Evolutionary conservation across 2,888 invertebrate species (phyloP).

Genomic region (Tethea ocularis): DNA sequence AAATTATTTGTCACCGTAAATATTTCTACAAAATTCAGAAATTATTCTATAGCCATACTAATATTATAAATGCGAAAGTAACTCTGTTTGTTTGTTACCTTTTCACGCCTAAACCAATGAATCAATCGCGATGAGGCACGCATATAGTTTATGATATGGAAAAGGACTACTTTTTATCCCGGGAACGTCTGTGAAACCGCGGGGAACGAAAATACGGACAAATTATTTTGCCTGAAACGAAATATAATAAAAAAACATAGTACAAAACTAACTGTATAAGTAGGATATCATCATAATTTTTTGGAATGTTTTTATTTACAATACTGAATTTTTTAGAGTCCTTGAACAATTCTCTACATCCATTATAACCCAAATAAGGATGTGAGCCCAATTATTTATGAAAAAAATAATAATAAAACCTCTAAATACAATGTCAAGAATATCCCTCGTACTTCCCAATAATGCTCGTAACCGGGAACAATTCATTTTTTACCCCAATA

Average conservation of each 20-base stretch:
- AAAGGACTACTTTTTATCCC: too few relatives aligned
- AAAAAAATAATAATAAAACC: constrained; percentile 33
- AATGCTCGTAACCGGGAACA: constrained; percentile 48
- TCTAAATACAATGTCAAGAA: constrained; percentile 54
- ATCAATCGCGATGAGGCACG: too few relatives aligned
- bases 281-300: too few relatives aligned
- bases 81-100: too few relatives aligned
- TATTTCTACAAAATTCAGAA: too few relatives aligned
- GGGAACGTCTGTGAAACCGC: too few relatives aligned
- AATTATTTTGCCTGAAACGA: too few relatives aligned
- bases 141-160: too few relatives aligned
- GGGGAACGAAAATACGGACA: too few relatives aligned
- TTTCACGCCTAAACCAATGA: too few relatives aligned
- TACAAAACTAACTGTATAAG: neutral
- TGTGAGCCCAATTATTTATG: constrained; percentile 40
- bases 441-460: constrained; percentile 45
- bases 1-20: neutral
- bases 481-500: constrained; percentile 60
- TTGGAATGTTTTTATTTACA: neutral
- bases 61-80: too few relatives aligned
- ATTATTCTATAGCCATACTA: too few relatives aligned
- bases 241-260: neutral
- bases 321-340: neutral
- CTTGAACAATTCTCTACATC: neutral
- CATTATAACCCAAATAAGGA: constrained; percentile 18